Base-by-base conservation (phyloP, 1,140 invertebrate genomes). In the Drosophila pseudoobscura region DNA sequence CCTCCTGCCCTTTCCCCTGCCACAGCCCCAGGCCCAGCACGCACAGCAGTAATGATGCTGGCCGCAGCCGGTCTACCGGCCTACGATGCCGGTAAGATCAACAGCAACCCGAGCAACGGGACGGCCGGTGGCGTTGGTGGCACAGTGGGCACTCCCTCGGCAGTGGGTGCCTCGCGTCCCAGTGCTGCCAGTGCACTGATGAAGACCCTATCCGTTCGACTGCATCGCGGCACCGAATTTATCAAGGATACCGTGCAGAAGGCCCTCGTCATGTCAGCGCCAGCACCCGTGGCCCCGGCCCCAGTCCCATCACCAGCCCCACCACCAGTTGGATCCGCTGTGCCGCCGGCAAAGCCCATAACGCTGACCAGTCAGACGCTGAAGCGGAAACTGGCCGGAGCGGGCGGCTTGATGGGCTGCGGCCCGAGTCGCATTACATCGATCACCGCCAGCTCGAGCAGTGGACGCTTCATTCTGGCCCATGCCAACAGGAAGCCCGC, bases 191-290 rank as follows among this genome's bases (percentile, higher is more conserved):
- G 62, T 60, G 69, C 78, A 35, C 17, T 91, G 47, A 91, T 50
- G 91, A 92, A 65, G 92, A 92, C 90, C 29, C 64, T 91, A 8
- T 78, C 88, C n/a, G 90, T 91, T 45, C 89, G 87, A 35, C 45
- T 90, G 41, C 93, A 93, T 78, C 93, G 93, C 52, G 93, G 93
- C 63, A 85, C 93, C n/a, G 92, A 92, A 63, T 91, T 93, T 73
- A 93, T 93, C 57, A 93, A 91, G 70, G 93, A 93, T 60, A 91
- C 93, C 49, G 85, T 93, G 15, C 93, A 89, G 66, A 93, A 56
- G 72, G 84, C 76, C 29, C 90, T 66, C 47, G 83, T 88, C 77
- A 79, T 89, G 68, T 84, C 85, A 1, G 62, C 80, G 2, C 53
- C 75, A n/a, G 74, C 71, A 15, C 63, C 82, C 9, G 72, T 55